These are phyloP conservation scores for Pithys albifrons DNA, from an alignment of 2,113 vertebrate genomes.

Conservation along the genomic window DNA sequence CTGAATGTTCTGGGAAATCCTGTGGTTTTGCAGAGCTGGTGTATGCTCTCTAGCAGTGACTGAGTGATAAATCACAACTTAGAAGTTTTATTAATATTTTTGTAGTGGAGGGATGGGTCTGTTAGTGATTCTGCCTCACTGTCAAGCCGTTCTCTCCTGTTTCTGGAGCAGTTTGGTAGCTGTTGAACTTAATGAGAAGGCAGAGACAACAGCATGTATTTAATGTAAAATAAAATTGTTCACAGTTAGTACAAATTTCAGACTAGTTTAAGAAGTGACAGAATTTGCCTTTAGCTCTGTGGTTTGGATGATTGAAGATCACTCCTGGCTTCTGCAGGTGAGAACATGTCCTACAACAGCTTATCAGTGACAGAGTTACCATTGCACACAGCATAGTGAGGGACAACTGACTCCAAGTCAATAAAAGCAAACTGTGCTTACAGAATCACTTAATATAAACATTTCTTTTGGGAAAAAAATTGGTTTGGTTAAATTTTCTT, in stretches of 20 bases:
- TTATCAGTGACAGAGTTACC: neutral
- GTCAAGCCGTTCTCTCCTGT: neutral
- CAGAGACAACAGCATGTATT: neutral
- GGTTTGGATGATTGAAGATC: neutral
- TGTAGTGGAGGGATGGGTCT: neutral
- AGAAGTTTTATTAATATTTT: neutral
- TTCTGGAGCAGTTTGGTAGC: neutral
- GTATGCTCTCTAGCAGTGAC: neutral
- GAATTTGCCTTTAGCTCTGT: neutral
- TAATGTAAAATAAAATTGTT: neutral
- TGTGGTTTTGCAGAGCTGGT: neutral
- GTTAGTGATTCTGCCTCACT: neutral
- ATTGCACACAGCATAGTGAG: neutral
- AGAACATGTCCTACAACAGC: accelerated
- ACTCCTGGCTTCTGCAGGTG: neutral
- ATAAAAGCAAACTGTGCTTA: neutral
- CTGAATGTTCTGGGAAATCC: neutral
- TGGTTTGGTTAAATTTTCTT: neutral
- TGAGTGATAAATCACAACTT: neutral
- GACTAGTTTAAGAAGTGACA: neutral
- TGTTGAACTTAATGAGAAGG: neutral
- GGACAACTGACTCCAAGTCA: neutral
- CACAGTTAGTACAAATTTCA: neutral
- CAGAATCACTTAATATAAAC: neutral
- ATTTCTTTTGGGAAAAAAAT: neutral